Conservation (phyloP, 2,113 vertebrate genomes). For the Ictidomys tridecemlineatus region DNA sequence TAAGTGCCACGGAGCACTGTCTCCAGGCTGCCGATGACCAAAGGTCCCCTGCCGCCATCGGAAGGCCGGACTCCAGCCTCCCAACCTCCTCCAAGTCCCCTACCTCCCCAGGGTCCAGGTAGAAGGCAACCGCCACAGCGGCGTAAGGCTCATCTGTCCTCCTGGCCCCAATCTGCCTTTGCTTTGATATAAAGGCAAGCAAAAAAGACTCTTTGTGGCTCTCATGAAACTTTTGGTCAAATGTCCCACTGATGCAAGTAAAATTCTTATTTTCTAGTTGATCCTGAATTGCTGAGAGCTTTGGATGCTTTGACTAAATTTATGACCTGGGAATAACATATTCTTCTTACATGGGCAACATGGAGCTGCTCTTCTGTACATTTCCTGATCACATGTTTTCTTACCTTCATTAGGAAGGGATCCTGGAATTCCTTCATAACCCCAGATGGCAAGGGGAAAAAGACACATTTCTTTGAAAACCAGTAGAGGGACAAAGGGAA, state of each 20-base stretch:
- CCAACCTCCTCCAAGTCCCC: neutral
- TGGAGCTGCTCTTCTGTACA: neutral
- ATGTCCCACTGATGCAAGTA: neutral
- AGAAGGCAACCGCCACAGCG: no score
- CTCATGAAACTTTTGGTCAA: neutral
- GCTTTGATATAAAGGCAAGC: neutral
- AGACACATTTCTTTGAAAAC: neutral
- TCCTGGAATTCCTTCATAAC: neutral
- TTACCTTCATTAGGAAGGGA: neutral
- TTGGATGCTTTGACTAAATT: neutral
- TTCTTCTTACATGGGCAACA: neutral
- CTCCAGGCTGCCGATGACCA: neutral
- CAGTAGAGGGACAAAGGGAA: neutral
- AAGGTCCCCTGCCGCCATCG: fast-evolving
- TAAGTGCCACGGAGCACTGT: fast-evolving
- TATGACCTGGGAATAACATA: neutral
- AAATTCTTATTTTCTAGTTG: neutral
- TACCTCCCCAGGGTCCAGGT: no score
- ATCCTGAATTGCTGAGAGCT: neutral
- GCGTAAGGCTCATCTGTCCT: neutral
- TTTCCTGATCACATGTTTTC: neutral
- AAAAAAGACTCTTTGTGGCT: neutral
- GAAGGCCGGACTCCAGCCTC: neutral
- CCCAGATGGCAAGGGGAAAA: neutral
- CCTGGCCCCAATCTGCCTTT: neutral